Evolutionary conservation across 2,113 vertebrate species (phyloP), one percentile per base, ranked within the genome.

Genomic region (Plotosus lineatus): DNA sequence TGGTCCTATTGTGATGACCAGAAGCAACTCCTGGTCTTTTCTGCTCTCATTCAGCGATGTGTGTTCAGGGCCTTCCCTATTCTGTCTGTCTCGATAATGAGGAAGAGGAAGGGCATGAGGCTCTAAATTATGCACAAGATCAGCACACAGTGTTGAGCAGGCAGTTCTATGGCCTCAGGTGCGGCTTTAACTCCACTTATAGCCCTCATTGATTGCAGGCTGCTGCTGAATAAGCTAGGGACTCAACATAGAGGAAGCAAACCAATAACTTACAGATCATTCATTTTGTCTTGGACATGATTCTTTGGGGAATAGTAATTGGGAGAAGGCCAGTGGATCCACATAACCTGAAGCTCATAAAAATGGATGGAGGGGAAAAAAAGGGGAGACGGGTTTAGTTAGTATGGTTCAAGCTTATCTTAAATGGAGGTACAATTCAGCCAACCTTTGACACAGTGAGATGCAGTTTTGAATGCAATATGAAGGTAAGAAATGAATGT

Each of bases 161-260:
- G 87, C 89, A 89, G 82, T 90, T 90, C 88, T 84, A 86, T 85
- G 82, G 87, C 87, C 90, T 90, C 88, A 91, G 90, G 87, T 90
- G 90, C 81, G 86, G 87, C 90, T 94, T 91, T 94, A 94, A 92
- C 89, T 89, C 85, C 87, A 75, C 90, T 91, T 83, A 89, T 90
- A 87, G 91, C 40, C 33, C 86, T 84, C 91, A 95, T 94, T 88
- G 94, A 96, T 96, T 92, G 91, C 78, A 83, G 87, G 88, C 48
- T 87, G 88, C 80, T 93, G 94, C 92, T 94, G 92, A 92, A 93
- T 93, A 93, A 94, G 91, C 90, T 51, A 86, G 86, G 84, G 87
- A 86, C 87, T 91, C 90, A 90, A 91, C 84, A 83, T 82, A 87
- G 88, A 75, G 81, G 89, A 88, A 75, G 87, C 88, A 90, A 84